A percentile compares a stretch with the other conserved stretches of the same genome.
phyloP scores from a whole-genome alignment of 2,888 invertebrate species.

The Himalopsyche anomala region DNA sequence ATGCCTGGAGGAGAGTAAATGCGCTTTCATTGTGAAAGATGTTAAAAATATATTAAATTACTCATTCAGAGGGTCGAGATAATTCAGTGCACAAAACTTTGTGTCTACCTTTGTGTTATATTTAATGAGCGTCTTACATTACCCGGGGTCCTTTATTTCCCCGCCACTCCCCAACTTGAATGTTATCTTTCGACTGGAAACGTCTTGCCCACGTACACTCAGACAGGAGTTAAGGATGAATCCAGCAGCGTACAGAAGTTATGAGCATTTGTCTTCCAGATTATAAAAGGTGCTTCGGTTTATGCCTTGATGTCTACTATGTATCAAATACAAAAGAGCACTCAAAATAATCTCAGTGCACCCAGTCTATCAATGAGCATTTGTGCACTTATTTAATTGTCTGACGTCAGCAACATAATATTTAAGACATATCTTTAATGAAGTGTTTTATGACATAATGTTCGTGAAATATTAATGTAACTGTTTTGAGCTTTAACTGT shows the following conservation, averaged over 20 bases:
- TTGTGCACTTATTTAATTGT: neutral
- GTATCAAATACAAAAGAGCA: slow-evolving; percentile 5
- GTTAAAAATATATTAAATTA: slow-evolving; percentile 50
- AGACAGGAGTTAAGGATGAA: slow-evolving; percentile 51
- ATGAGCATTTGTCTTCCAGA: slow-evolving; percentile 64
- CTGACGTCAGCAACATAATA: too few species aligned
- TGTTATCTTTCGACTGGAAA: slow-evolving; percentile 55
- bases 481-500: too few species aligned
- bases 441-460: too few species aligned
- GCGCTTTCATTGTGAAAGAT: slow-evolving; percentile 47
- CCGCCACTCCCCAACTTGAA: slow-evolving; percentile 51
- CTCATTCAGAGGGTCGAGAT: slow-evolving; percentile 49
- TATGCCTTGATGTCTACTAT: slow-evolving; percentile 7
- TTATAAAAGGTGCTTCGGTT: slow-evolving; percentile 56
- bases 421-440: too few species aligned
- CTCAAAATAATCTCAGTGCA: neutral
- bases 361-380: neutral
- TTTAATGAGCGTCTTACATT: slow-evolving; percentile 55
- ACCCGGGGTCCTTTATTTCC: slow-evolving; percentile 56
- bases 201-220: slow-evolving; percentile 51
- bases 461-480: too few species aligned
- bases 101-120: slow-evolving; percentile 50
- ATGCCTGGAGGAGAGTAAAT: slow-evolving; percentile 43
- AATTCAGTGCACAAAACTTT: slow-evolving; percentile 51
- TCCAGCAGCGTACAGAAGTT: slow-evolving; percentile 59